Base-by-base conservation (phyloP, 1,140 invertebrate genomes). In the Heliconius hewitsoni region DNA sequence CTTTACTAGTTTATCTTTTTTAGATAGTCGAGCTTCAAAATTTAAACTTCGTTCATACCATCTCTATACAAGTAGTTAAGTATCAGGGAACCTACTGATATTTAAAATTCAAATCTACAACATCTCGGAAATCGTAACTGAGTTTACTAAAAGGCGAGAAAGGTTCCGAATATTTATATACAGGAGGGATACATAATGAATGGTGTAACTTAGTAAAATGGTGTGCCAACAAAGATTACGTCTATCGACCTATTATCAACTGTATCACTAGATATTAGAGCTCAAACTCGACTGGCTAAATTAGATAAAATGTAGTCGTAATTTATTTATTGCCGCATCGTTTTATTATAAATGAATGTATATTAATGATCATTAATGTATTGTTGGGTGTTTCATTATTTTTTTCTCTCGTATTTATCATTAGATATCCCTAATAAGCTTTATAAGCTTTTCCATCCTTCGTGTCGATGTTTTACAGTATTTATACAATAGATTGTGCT, bases 101-200 rank as follows among this genome's bases (percentile, higher is more conserved):
- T 66, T 66, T 66, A 66, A 66, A 66, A 27, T 66, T 66, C 9
- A 66, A 66, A 66, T 66, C 60, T 66, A 13, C 60, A 39, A 23
- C 60, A 78, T 52, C 57, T 78, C 77, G 52, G 50, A 52, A 79
- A 74, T 55, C 30, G 23, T 71, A 55, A 79, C 77, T 37, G 73
- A 79, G 73, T 71, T 74, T 60, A 42, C 78, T 79, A 74, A 79
- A 79, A 79, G 78, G 71, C 57, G 72, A 71, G 78, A 79, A 79
- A 79, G 73, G 78, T 75, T 71, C 71, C 76, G 30, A 74, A 81
- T 88, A 84, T 88, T 88, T 85, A 86, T 87, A 86, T 78, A 84
- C 73, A 79, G 81, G 74, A 79, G 80, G 84, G 78, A 78, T 81
- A 81, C 73, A 83, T 85, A 85, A 88, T 85, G 86, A 88, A 88